phyloP scores from a whole-genome alignment of 2,797 vertebrate genomes.

The Pitangus sulphuratus region DNA sequence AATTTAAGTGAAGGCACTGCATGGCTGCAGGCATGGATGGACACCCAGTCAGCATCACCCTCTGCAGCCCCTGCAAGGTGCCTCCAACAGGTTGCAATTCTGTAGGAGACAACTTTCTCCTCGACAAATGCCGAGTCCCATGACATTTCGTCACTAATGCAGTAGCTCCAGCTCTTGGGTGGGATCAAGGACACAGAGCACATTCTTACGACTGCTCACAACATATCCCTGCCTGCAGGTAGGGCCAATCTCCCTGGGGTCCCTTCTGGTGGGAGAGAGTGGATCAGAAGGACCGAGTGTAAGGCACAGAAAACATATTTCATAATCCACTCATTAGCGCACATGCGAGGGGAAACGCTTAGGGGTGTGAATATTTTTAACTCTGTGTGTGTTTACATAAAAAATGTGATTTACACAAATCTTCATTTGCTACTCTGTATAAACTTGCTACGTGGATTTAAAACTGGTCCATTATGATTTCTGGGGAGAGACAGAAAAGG shows the following conservation, averaged over 20 bases:
- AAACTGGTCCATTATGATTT: not conserved
- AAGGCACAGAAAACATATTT: not conserved
- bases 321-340: not conserved
- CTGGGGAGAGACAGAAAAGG: not conserved
- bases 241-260: not conserved
- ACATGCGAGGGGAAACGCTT: not conserved
- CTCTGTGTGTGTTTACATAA: not conserved
- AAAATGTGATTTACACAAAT: conserved; percentile 29
- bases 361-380: conserved; percentile 28
- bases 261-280: not conserved
- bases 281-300: not conserved
- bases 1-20: not conserved
- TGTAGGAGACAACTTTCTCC: not conserved
- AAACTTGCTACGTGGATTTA: not conserved
- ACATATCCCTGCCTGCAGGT: accelerated
- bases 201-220: not conserved
- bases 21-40: not conserved
- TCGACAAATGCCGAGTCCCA: accelerated
- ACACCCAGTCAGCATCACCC: not conserved
- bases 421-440: not conserved
- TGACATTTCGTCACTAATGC: accelerated
- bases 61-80: not conserved
- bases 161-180: not conserved
- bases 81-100: accelerated
- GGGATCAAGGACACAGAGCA: not conserved